Evolutionary conservation across 2,797 vertebrate species (phyloP).

Genomic region (Tokudaia tokunoshimensis): DNA sequence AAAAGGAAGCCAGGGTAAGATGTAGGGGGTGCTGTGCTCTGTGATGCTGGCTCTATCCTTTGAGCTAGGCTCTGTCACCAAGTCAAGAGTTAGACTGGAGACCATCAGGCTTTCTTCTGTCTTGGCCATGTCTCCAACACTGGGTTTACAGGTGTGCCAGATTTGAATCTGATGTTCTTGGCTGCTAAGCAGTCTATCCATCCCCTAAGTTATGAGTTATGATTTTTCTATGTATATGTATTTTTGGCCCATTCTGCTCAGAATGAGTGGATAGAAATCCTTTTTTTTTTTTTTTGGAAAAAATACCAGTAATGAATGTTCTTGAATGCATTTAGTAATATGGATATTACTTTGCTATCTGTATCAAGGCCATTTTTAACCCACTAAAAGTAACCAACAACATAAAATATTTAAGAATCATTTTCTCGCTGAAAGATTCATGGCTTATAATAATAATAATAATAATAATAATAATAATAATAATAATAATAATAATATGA

Average conservation of each 20-base stretch:
- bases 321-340: background rate
- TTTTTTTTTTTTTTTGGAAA: background rate
- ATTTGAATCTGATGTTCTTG: background rate
- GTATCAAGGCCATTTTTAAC: background rate
- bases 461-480: background rate
- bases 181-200: background rate
- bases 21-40: no score
- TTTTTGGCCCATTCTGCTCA: background rate
- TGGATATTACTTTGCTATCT: background rate
- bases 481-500: background rate
- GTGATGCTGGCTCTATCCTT: background rate
- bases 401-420: background rate
- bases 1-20: background rate
- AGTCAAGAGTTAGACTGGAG: background rate
- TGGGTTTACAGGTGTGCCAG: no score
- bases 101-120: background rate
- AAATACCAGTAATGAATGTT: background rate
- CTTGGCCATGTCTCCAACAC: background rate
- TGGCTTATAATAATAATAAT: background rate
- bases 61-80: background rate
- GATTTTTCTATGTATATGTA: background rate
- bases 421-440: background rate
- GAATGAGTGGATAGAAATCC: background rate
- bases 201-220: background rate
- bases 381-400: slow-evolving; percentile 1